These are phyloP conservation scores for Ferdinandea cuprea DNA, from an alignment of 2,888 invertebrate genomes.

Conservation along the genomic window DNA sequence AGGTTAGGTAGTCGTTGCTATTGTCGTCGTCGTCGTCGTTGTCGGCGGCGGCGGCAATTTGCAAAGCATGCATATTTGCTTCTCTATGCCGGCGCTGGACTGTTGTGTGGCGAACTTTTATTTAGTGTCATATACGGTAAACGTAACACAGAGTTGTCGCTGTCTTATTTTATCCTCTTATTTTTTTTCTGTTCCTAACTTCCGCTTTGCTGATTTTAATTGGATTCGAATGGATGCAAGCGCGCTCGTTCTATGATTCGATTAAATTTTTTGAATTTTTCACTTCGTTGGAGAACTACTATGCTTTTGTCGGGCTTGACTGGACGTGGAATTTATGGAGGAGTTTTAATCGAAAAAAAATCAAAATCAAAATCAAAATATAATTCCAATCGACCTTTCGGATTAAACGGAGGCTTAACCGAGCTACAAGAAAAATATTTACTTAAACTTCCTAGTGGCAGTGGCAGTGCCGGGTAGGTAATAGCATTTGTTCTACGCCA, in stretches of 20 bases:
- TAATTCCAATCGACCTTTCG: background rate
- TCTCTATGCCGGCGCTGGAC: background rate
- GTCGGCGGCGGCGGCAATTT: constrained; percentile 26
- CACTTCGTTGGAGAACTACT: constrained; percentile 34
- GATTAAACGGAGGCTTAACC: constrained; percentile 7
- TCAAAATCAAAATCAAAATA: too few relatives aligned
- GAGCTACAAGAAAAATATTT: constrained; percentile 9
- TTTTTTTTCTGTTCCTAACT: constrained; percentile 10
- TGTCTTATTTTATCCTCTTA: constrained; percentile 6
- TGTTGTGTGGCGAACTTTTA: constrained; percentile 33
- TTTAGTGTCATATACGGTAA: constrained; percentile 36
- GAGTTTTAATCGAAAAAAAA: too few relatives aligned
- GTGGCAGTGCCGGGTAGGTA: background rate
- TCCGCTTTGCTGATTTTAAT: constrained; percentile 53
- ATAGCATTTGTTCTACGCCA: background rate
- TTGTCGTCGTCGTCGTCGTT: background rate
- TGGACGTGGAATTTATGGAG: constrained; percentile 11
- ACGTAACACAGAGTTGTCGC: constrained; percentile 4
- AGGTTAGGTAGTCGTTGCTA: background rate
- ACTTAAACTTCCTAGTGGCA: too few relatives aligned
- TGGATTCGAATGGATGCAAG: constrained; percentile 53
- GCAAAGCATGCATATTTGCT: constrained; percentile 44
- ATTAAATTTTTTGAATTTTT: constrained; percentile 49
- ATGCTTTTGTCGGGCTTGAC: constrained; percentile 31
- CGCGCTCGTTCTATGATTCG: constrained; percentile 30